Evolutionary conservation across 2,888 invertebrate genomes (phyloP).

Genomic region (Archaeoteleia sp.): DNA sequence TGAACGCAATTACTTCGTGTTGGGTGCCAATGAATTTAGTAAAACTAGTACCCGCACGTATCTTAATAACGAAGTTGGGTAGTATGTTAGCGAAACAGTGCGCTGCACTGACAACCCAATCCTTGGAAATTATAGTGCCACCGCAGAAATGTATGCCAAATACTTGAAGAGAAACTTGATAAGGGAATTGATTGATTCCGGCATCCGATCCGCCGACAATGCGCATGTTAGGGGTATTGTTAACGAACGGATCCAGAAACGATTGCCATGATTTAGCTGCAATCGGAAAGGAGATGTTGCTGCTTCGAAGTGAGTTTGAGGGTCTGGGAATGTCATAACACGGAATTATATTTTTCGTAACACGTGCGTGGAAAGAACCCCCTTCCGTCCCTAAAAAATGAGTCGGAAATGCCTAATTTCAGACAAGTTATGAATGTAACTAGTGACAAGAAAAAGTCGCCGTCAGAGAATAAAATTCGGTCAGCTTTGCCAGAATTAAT

Average conservation of each 20-base stretch:
- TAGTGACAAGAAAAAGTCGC: no score
- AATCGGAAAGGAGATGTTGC: no score
- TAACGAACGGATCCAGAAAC: background rate
- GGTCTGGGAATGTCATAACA: no score
- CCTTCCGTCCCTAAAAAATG: no score
- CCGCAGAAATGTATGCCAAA: slow-evolving; percentile 77
- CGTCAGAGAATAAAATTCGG: no score
- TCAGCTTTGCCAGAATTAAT: no score
- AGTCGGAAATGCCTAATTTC: no score
- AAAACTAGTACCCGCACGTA: slow-evolving; percentile 72
- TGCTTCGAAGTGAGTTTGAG: no score
- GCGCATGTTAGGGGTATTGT: slow-evolving; percentile 56
- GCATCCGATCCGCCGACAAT: slow-evolving; percentile 55
- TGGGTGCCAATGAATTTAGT: slow-evolving; percentile 75
- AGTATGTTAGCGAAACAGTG: slow-evolving; percentile 74
- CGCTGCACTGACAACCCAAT: slow-evolving; percentile 78
- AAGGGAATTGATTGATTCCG: slow-evolving; percentile 53
- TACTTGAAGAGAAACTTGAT: slow-evolving; percentile 56
- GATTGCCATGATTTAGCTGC: no score
- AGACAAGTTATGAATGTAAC: no score
- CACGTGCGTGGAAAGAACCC: no score
- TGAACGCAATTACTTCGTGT: slow-evolving; percentile 72
- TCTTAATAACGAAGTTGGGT: background rate
- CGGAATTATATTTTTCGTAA: no score
- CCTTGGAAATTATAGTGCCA: slow-evolving; percentile 76